Evolutionary conservation across 2,113 vertebrate genomes (phyloP).

Genomic region (Paratilapia polleni): DNA sequence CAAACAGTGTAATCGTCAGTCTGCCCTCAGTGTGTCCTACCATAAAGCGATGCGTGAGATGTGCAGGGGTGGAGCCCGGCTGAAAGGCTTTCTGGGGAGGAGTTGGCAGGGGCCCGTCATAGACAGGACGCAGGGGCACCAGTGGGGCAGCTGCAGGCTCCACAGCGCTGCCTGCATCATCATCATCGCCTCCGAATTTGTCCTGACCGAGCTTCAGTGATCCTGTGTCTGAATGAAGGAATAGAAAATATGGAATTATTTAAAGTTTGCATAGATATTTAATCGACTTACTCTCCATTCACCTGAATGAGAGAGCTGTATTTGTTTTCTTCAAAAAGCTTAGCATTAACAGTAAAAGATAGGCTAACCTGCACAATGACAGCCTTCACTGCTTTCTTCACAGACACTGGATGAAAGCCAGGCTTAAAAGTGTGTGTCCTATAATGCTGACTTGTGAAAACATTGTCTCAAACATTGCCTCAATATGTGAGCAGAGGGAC

Average conservation of each 20-base stretch:
- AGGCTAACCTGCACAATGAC: not conserved
- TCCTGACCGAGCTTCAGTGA: slow-evolving; percentile 79
- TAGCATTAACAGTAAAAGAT: not conserved
- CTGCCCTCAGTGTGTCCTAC: slow-evolving; percentile 66
- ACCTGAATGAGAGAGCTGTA: too few relatives aligned
- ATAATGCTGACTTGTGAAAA: not conserved
- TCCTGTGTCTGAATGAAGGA: slow-evolving; percentile 79
- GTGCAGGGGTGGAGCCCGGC: slow-evolving; percentile 89
- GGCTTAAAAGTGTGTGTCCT: too few relatives aligned
- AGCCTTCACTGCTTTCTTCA: not conserved
- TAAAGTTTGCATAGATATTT: not conserved
- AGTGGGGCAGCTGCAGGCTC: slow-evolving; percentile 54
- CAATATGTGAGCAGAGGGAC: too few relatives aligned
- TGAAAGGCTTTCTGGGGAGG: slow-evolving; percentile 92
- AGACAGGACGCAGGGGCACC: slow-evolving; percentile 75
- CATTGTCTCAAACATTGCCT: not conserved
- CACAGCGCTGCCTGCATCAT: slow-evolving; percentile 67
- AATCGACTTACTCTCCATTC: not conserved
- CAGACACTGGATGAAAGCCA: not conserved
- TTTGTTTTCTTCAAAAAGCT: not conserved
- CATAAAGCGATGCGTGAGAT: slow-evolving; percentile 97
- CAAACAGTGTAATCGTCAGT: too few relatives aligned
- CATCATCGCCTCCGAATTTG: slow-evolving; percentile 71
- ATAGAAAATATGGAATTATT: not conserved
- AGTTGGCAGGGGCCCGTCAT: slow-evolving; percentile 90